Evolutionary conservation across 2,113 vertebrate genomes (phyloP).

Genomic region (Daboia siamensis): DNA sequence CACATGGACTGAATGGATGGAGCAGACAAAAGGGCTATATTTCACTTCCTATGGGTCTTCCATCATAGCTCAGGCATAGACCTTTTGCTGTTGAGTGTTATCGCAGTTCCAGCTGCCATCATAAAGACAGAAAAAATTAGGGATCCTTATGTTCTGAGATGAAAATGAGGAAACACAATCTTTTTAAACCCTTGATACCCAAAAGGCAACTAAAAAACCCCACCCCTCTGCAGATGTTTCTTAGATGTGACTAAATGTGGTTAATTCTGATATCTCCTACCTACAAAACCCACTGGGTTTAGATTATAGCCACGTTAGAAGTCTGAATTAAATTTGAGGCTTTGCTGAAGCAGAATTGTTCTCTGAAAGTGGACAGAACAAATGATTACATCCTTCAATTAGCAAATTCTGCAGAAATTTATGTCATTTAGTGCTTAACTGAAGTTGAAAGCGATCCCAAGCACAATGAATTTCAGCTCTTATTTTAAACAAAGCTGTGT

Average conservation of each 20-base stretch:
- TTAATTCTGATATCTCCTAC: background rate
- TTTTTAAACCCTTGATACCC: constrained; percentile 11
- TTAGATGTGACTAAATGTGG: background rate
- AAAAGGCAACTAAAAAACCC: background rate
- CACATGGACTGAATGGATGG: background rate
- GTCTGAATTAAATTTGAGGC: background rate
- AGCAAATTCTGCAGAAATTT: background rate
- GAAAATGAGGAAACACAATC: background rate
- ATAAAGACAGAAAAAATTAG: constrained; percentile 1
- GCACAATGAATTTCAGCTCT: background rate
- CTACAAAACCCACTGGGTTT: background rate
- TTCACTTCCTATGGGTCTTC: constrained; percentile 16
- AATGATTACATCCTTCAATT: background rate
- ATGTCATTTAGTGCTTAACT: background rate
- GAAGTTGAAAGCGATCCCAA: background rate
- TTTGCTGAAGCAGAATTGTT: background rate
- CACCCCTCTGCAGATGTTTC: background rate
- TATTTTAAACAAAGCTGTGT: background rate
- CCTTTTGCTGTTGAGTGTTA: background rate
- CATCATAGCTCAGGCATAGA: constrained; percentile 1
- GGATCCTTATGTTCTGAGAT: background rate
- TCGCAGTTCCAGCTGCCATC: background rate
- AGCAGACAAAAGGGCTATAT: constrained; percentile 1
- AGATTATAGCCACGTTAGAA: background rate
- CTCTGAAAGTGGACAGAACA: background rate